phyloP scores from a whole-genome alignment of 2,888 invertebrate species.

The Rhamnusium bicolor region DNA sequence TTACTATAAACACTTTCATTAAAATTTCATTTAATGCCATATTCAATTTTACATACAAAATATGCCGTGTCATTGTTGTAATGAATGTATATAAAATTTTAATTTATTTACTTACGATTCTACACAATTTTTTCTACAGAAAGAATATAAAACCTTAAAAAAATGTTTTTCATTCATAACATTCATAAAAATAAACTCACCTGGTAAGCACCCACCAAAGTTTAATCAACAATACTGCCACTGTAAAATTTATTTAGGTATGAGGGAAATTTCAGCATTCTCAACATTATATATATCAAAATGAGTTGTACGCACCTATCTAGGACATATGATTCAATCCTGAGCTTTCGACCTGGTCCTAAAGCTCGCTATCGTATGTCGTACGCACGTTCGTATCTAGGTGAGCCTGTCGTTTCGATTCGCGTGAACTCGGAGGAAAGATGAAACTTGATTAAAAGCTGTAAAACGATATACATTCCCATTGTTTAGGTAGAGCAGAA shows the following conservation, averaged over 20 bases:
- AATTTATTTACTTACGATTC: too few relatives aligned
- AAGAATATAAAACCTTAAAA: too few relatives aligned
- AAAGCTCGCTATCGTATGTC: conserved; percentile 38
- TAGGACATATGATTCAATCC: conserved; percentile 45
- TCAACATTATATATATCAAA: conserved; percentile 55
- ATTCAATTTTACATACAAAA: too few relatives aligned
- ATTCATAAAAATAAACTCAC: conserved; percentile 43
- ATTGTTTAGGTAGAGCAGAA: conserved; percentile 6
- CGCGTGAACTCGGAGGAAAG: conserved; percentile 31
- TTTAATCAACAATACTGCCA: conserved; percentile 30
- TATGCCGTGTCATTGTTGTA: too few relatives aligned
- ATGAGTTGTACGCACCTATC: conserved; percentile 40
- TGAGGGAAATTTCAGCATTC: conserved; percentile 51
- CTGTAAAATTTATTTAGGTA: conserved; percentile 48
- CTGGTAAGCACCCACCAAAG: conserved; percentile 26
- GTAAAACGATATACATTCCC: conserved; percentile 26
- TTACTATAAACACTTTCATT: too few relatives aligned
- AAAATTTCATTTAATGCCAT: too few relatives aligned
- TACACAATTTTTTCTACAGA: too few relatives aligned
- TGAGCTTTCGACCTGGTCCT: conserved; percentile 41
- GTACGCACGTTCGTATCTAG: conserved; percentile 30
- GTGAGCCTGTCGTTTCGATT: conserved; percentile 33
- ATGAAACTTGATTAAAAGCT: conserved; percentile 37
- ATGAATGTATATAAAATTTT: too few relatives aligned
- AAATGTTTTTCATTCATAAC: too few relatives aligned